Base-by-base conservation (phyloP, 2,888 invertebrate genomes). In the Napeogenes inachia region DNA sequence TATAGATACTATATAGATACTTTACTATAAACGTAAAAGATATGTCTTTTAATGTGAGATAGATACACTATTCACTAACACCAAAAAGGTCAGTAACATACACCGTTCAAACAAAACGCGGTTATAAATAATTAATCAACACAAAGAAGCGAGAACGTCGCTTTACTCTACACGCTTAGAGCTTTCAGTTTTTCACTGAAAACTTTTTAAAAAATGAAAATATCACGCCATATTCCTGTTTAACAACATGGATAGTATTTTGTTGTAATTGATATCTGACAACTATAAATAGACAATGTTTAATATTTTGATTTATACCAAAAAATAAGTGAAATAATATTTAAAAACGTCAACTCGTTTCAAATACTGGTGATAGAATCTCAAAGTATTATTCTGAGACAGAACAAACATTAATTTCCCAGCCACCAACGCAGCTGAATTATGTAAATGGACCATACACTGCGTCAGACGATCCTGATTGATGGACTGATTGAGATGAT, bases 391-490 rank as follows among this genome's bases (percentile, higher is more conserved):
- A 46, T 62, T 62, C 60, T 58, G 62, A 64, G 54, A 62, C 62
- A 60, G 30, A 45, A 54, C 47, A 60, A 64, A 64, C 64, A 66
- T 66, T 64, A 66, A 66, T 64, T 62, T 56, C 56, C 62, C 56
- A 77, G 69, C 80, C 81, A 82, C 81, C 80, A 74, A 74, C 78
- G 79, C 73, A 73, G 71, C 65, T 73, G 79, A 75, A 85, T 87
- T 87, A 87, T 87, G 84, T 80, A 84, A 85, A 86, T 84, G 70
- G 70, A 73, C 66, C 75, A 75, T 76, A 74, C 81, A 86, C 86
- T 85, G 80, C 78, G 87, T 84, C 85, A 64, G 65, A 61, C 72
- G 73, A 89, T 84, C 85, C 85, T 87, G 89, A 88, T 88, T 87
- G 87, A 89, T 89, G 85, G 73, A 69, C 55, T 66, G 59, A 68